Base-by-base conservation (phyloP, 2,113 vertebrate genomes). In the Australoheros scitulus region DNA sequence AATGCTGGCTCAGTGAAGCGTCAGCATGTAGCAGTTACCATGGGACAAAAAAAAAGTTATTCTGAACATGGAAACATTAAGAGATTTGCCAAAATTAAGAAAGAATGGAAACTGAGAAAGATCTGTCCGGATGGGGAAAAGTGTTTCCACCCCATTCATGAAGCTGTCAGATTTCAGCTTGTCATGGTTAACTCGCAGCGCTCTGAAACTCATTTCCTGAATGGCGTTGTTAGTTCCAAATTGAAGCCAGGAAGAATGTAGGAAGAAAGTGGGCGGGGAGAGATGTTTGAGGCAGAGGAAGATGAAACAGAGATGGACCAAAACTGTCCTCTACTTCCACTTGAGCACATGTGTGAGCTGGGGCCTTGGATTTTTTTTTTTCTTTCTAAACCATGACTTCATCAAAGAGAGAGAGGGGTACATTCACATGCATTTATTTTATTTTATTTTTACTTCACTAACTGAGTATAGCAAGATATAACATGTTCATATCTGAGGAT, bases 61-160 rank as follows among this genome's bases (percentile, higher is more conserved):
- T 63, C 50, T 2, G 34, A 81, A 87, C 81, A 84, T 82, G 61
- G 77, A 82, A 74, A 85, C n/a, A 64, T 55, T 81, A 9, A 58
- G 22, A 79, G 20, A 50, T 87, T 89, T 88, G 65, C 79, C 77
- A 55, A 77, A 74, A 4, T 41, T 18, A 85, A 38, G 32, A 80
- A 82, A 87, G 75, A 85, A 50, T 56, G 78, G 84, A 90, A 90
- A 91, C 18, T 80, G 22, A 80, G 56, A 7, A 55, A 63, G 70
- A 84, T 88, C 57, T 76, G 83, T 64, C 55, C 65, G 59, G 57
- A 87, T 76, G n/a, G 47, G 22, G 36, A 78, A 55, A 79, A 32
- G 74, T 77, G 47, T 89, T 86, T 82, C 76, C 80, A 76, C 3
- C 18, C 24, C 4, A 56, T 80, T 81, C 56, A 61, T 65, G 57